phyloP scores from a whole-genome alignment of 2,888 invertebrate species.

The Teinopalpus imperialis region DNA sequence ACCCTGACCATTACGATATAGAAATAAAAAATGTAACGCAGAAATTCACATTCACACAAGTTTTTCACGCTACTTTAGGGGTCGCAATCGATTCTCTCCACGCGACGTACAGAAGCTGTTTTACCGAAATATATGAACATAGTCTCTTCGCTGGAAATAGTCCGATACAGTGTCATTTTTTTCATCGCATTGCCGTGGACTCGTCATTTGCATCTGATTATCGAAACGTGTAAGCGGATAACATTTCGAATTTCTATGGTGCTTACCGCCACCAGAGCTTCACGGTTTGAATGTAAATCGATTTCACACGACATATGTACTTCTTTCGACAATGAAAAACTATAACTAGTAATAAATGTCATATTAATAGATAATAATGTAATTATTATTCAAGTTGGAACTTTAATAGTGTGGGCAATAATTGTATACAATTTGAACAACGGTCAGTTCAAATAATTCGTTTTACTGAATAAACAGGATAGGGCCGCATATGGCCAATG shows the following conservation, averaged over 20 bases:
- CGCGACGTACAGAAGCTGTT: constrained; percentile 66
- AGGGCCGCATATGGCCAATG: no score
- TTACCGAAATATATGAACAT: constrained; percentile 77
- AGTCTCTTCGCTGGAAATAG: constrained; percentile 60
- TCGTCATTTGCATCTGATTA: constrained; percentile 75
- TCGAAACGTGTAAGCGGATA: constrained; percentile 65
- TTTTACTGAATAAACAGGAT: no score
- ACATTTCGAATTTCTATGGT: constrained; percentile 70
- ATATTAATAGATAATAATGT: constrained; percentile 1
- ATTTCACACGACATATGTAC: constrained; percentile 69
- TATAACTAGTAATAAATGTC: constrained; percentile 10
- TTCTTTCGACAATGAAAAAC: constrained; percentile 21
- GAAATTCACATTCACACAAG: no score
- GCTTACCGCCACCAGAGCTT: constrained; percentile 52
- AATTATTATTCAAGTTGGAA: no score
- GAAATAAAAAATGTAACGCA: no score
- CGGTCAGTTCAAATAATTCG: no score
- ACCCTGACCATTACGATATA: no score
- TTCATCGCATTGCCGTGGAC: constrained; percentile 58
- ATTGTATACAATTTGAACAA: no score
- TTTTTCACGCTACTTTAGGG: no score
- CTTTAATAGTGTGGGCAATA: no score
- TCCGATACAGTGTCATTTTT: constrained; percentile 56
- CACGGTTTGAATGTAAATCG: constrained; percentile 59
- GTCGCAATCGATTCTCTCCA: background rate